Conservation (phyloP, 2,888 invertebrate genomes). For the Drosophila cyrtoloma region DNA sequence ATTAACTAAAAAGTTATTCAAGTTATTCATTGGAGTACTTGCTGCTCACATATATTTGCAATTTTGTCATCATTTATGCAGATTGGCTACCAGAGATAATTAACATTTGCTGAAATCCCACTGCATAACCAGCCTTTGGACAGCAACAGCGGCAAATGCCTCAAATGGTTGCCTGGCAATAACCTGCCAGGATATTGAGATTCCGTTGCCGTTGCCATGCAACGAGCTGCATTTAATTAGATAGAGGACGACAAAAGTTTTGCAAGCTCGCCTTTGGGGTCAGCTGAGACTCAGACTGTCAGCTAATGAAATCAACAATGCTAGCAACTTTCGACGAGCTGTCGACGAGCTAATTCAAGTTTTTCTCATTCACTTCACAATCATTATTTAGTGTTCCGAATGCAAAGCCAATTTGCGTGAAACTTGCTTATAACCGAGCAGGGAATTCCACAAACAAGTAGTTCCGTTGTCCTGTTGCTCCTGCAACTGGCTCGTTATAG, state of each 20-base stretch:
- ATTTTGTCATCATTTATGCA: slow-evolving; percentile 23
- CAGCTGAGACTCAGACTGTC: slow-evolving; percentile 6
- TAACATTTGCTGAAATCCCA: slow-evolving; percentile 34
- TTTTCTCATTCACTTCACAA: slow-evolving; percentile 43
- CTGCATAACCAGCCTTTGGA: slow-evolving; percentile 7
- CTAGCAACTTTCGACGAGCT: slow-evolving; percentile 38
- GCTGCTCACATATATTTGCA: background rate
- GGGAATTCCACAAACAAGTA: slow-evolving; percentile 29
- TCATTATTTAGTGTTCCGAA: slow-evolving; percentile 42
- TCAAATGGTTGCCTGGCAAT: slow-evolving; percentile 46
- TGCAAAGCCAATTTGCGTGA: slow-evolving; percentile 53
- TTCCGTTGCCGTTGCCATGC: slow-evolving; percentile 32
- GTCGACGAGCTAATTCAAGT: slow-evolving; percentile 31
- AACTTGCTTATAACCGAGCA: slow-evolving; percentile 32
- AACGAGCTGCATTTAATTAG: slow-evolving; percentile 60
- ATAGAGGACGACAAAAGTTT: slow-evolving; percentile 42
- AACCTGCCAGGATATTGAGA: slow-evolving; percentile 8
- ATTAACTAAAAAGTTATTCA: background rate
- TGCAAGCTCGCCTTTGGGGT: slow-evolving; percentile 15
- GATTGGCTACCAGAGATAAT: slow-evolving; percentile 34
- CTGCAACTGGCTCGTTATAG: slow-evolving; percentile 38
- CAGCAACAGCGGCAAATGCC: slow-evolving; percentile 15
- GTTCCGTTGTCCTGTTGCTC: slow-evolving; percentile 13
- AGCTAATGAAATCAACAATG: slow-evolving; percentile 32
- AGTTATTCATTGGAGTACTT: background rate